phyloP scores from a whole-genome alignment of 2,113 vertebrate genomes.

The Ariopsis seemanni region DNA sequence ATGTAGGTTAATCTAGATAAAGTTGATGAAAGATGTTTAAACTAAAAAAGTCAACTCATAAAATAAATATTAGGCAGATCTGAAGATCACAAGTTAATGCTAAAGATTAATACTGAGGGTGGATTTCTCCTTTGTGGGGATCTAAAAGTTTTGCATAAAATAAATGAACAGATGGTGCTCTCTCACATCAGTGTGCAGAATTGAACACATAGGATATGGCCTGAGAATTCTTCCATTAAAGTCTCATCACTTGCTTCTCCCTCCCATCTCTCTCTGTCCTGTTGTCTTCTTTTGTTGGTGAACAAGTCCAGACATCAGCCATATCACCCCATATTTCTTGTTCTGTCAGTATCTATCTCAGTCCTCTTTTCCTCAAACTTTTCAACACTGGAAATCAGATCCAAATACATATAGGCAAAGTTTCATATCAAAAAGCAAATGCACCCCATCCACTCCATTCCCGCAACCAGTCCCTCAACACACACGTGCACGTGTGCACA shows the following conservation, averaged over 20 bases:
- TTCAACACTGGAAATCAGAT: slow-evolving; percentile 18
- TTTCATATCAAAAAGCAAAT: slow-evolving; percentile 33
- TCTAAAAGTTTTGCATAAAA: slow-evolving; percentile 13
- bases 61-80: background rate
- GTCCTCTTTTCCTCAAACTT: slow-evolving; percentile 5
- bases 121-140: slow-evolving; percentile 12
- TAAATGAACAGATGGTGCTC: background rate
- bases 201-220: slow-evolving; percentile 6
- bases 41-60: background rate
- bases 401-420: slow-evolving; percentile 3
- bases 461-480: background rate
- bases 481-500: no score
- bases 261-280: background rate
- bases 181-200: background rate
- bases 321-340: slow-evolving; percentile 9
- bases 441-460: background rate
- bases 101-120: background rate
- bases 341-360: slow-evolving; percentile 28
- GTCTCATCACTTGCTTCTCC: slow-evolving; percentile 7
- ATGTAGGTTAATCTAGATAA: background rate
- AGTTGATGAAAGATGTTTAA: background rate
- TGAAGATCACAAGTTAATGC: background rate
- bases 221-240: slow-evolving; percentile 23
- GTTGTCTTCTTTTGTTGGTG: background rate
- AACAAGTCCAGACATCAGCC: background rate